Percentiles rank a stretch among this genome's conserved stretches.
Conservation (phyloP, 2,113 vertebrate species). For the Poeciliopsis occidentalis region DNA sequence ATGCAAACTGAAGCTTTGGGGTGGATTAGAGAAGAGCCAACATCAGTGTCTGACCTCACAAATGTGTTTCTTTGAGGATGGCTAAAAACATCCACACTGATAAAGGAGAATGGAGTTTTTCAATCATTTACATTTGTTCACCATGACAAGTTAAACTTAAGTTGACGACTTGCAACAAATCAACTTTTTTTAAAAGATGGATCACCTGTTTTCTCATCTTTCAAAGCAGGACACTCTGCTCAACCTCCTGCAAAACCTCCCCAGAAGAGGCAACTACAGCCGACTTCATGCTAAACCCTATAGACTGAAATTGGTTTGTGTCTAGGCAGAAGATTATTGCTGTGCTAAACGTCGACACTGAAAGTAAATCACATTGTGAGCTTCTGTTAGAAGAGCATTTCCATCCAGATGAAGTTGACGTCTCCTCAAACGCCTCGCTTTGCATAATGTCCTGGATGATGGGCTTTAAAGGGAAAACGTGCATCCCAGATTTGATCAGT, state of each 20-base stretch:
- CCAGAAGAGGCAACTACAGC: not conserved
- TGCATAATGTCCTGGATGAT: slow-evolving; percentile 46
- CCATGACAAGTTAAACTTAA: too few species aligned
- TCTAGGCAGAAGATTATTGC: slow-evolving; percentile 16
- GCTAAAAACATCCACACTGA: not conserved
- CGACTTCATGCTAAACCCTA: not conserved
- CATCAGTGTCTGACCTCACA: not conserved
- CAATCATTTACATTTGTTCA: too few species aligned
- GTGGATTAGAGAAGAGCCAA: not conserved
- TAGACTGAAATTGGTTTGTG: not conserved
- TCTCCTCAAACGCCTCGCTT: slow-evolving; percentile 30
- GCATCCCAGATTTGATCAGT: slow-evolving; percentile 22
- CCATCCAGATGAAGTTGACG: slow-evolving; percentile 46
- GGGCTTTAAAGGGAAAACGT: slow-evolving; percentile 34
- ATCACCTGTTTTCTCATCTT: too few species aligned
- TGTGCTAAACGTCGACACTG: slow-evolving; percentile 36
- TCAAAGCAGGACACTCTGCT: not conserved
- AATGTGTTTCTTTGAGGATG: not conserved
- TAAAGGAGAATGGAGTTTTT: too few species aligned
- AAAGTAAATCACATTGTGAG: slow-evolving; percentile 32
- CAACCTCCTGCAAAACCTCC: not conserved
- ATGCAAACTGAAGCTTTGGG: not conserved
- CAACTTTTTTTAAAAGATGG: too few species aligned
- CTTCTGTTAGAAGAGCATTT: slow-evolving; percentile 38
- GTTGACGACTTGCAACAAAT: too few species aligned